Percentiles rank a stretch among this genome's conserved stretches.
Evolutionary conservation across 2,113 vertebrate species (phyloP).

Genomic region (Phaethon lepturus): DNA sequence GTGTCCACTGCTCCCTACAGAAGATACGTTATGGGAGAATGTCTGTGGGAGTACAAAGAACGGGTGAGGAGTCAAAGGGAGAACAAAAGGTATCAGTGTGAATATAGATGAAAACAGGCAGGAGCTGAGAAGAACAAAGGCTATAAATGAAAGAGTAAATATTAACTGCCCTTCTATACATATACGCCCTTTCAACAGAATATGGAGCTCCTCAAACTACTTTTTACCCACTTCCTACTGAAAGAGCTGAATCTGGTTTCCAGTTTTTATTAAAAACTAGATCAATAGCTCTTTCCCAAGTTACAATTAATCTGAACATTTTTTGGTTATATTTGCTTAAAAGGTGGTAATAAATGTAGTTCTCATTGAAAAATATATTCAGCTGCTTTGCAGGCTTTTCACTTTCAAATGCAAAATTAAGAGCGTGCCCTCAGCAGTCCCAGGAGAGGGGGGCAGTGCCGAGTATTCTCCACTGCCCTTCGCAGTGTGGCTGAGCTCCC

Average conservation of each 20-base stretch:
- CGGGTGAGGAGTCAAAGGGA: conserved; percentile 41
- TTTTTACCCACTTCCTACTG: background rate
- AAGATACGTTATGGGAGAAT: conserved; percentile 5
- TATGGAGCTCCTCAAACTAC: background rate
- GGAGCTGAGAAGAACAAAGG: conserved; percentile 24
- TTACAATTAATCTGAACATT: background rate
- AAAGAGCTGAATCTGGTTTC: background rate
- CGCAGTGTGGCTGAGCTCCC: fast-evolving
- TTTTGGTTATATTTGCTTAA: background rate
- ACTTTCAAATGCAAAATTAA: background rate
- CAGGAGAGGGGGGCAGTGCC: fast-evolving
- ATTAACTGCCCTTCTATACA: conserved; percentile 40
- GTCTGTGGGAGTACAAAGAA: conserved; percentile 35
- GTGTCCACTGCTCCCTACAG: conserved; percentile 21
- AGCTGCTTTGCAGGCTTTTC: background rate
- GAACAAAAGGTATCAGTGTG: conserved; percentile 35
- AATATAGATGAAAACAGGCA: conserved; percentile 52
- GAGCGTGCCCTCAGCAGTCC: fast-evolving
- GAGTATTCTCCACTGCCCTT: fast-evolving
- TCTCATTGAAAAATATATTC: background rate
- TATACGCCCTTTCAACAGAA: background rate
- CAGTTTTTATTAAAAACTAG: background rate
- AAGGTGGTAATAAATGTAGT: background rate
- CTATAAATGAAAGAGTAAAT: conserved; percentile 36
- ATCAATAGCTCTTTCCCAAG: background rate